Conservation (phyloP, 2,797 vertebrate genomes). For the Aythya fuligula region DNA sequence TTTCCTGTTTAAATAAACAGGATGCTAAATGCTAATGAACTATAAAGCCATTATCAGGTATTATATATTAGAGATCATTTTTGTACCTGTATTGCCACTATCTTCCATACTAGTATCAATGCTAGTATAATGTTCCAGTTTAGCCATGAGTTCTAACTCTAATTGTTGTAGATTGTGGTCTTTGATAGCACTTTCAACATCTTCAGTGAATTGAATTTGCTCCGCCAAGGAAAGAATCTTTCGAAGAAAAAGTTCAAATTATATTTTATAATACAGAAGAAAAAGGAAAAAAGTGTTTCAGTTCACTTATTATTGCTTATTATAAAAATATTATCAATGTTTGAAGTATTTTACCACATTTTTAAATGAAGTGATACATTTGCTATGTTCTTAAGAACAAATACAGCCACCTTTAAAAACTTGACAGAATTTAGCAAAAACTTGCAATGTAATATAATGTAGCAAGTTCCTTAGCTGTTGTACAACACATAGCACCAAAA, state of each 20-base stretch:
- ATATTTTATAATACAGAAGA: background rate
- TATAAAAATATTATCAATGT: background rate
- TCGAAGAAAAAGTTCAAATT: slow-evolving; percentile 44
- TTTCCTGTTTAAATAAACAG: background rate
- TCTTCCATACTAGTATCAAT: slow-evolving; percentile 83
- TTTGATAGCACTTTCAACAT: slow-evolving; percentile 89
- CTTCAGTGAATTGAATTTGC: slow-evolving; percentile 97
- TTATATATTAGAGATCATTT: background rate
- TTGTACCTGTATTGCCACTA: slow-evolving; percentile 80
- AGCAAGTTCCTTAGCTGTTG: background rate
- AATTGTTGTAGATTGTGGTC: slow-evolving; percentile 87
- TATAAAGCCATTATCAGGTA: background rate
- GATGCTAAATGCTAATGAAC: background rate
- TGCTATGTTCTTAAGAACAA: background rate
- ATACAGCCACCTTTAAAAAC: background rate
- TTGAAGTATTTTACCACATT: background rate
- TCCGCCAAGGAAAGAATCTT: slow-evolving; percentile 95
- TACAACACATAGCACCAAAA: background rate
- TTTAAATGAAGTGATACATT: background rate
- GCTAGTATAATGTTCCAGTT: slow-evolving; percentile 92
- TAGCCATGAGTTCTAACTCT: slow-evolving; percentile 87
- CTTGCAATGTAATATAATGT: background rate
- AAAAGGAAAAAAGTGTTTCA: background rate
- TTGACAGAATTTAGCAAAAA: background rate
- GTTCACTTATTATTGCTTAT: background rate